Evolutionary conservation across 2,888 invertebrate genomes (phyloP).

Genomic region (Dolichopus griseipennis): DNA sequence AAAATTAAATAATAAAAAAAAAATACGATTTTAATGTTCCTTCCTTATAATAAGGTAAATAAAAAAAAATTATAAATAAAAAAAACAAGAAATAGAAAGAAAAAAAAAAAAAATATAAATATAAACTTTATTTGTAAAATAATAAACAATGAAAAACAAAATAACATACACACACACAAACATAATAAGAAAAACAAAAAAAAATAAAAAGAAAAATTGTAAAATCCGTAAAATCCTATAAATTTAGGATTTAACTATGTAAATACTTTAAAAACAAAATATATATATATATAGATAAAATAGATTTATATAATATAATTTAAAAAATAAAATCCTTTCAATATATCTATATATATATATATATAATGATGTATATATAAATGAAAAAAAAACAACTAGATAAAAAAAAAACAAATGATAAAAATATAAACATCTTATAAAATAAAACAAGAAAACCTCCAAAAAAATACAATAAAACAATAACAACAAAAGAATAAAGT

Average conservation of each 20-base stretch:
- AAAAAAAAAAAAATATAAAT: not conserved
- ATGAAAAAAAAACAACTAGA: not conserved
- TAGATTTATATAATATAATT: not conserved
- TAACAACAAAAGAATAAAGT: not conserved
- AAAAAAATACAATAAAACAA: not conserved
- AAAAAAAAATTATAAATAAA: slow-evolving; percentile 15
- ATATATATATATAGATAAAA: not conserved
- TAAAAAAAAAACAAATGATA: not conserved
- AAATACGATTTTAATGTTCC: slow-evolving; percentile 24
- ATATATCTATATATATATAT: no score
- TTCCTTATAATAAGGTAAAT: slow-evolving; percentile 30
- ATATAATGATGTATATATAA: no score
- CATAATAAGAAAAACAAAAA: not conserved
- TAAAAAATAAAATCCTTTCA: not conserved
- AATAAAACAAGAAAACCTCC: not conserved
- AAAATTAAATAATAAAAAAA: not conserved
- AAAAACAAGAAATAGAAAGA: not conserved
- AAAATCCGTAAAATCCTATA: not conserved
- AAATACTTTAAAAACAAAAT: not conserved
- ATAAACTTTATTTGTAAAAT: not conserved
- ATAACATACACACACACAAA: not conserved
- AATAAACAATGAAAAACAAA: not conserved
- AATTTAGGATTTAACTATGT: slow-evolving; percentile 4
- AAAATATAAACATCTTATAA: not conserved
- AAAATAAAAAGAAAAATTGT: not conserved